Percentiles rank a stretch among this genome's conserved stretches.
Conservation (phyloP, 2,797 vertebrate genomes). For the Onychomys torridus region DNA sequence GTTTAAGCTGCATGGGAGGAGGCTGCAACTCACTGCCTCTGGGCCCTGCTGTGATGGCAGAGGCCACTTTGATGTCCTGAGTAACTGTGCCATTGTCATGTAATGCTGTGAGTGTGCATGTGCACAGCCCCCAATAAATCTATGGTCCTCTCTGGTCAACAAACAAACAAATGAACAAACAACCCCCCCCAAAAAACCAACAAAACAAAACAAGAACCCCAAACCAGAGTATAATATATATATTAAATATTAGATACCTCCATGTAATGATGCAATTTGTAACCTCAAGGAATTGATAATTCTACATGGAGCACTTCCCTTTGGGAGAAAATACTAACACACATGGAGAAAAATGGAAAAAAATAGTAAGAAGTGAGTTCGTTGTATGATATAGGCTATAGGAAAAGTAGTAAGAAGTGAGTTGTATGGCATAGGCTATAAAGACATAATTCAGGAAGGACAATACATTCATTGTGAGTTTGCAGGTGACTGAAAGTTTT, state of each 20-base stretch:
- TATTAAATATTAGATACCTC: constrained; percentile 3
- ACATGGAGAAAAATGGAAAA: constrained; percentile 25
- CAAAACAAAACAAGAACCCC: no score
- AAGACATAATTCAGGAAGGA: constrained; percentile 12
- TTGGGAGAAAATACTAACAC: constrained; percentile 34
- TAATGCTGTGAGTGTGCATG: constrained; percentile 33
- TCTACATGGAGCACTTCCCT: not conserved
- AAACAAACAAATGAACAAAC: not conserved
- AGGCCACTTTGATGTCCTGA: constrained; percentile 14
- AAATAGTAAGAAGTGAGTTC: constrained; percentile 6
- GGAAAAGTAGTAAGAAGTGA: constrained; percentile 30
- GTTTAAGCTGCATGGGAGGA: constrained; percentile 44
- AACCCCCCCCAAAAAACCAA: not conserved
- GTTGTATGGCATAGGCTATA: not conserved
- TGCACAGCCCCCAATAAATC: constrained; percentile 74
- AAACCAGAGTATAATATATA: not conserved
- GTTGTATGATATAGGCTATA: not conserved
- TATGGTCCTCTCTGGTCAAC: constrained; percentile 39
- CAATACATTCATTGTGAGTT: constrained; percentile 6
- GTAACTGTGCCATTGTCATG: not conserved
- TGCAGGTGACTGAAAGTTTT: not conserved
- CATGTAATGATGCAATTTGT: constrained; percentile 46
- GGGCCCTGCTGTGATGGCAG: not conserved
- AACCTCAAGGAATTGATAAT: constrained; percentile 9
- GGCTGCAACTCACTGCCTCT: constrained; percentile 34